Evolutionary conservation across 2,888 invertebrate genomes (phyloP), one percentile per base, ranked within the genome.

Genomic region (Rotaria magnacalcarata): DNA sequence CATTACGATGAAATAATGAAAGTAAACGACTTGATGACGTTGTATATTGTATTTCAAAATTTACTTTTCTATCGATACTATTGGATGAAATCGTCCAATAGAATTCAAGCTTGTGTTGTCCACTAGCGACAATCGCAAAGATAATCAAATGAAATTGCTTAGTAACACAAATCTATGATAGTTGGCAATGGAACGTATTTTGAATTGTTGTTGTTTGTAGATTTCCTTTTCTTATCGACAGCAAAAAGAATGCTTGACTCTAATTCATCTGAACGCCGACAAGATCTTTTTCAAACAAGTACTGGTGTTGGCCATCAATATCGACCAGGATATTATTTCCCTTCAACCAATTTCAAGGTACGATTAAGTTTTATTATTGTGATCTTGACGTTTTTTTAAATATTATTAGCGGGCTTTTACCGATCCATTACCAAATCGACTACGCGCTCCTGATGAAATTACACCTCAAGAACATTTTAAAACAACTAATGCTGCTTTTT

Each of bases 221-320:
- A 41, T 67, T 67, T 34, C 34, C 2, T 67, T 19, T 67, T 67
- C 67, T 67, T 67, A 67, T 67, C 67, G 34, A 52, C 11, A 52
- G 14, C 11, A 52, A 16, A 52, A 14, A 67, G 14, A 60, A 80
- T 80, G 80, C 47, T 80, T n/a, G 80, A 80, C 8, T 47, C 80
- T 2, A n/a, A 47, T 47, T 43, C 47, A 11, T 47, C 43, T 47
- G 86, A 86, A 75, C 86, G 86, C 50, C 85, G 86, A 34, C 86
- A 86, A 85, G 89, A 90, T 87, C 89, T 89, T 89, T 89, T 90
- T 87, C 89, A 89, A 87, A 91, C 91, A 19, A 90, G 90, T 86
- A 89, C 90, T 34, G 91, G 90, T 58, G 90, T 91, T 52, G 91
- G 90, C 21, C 91, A 91, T 87, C 90, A 91, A 86, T 90, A 90